phyloP scores from a whole-genome alignment of 2,888 invertebrate genomes.

The Limenitis camilla region DNA sequence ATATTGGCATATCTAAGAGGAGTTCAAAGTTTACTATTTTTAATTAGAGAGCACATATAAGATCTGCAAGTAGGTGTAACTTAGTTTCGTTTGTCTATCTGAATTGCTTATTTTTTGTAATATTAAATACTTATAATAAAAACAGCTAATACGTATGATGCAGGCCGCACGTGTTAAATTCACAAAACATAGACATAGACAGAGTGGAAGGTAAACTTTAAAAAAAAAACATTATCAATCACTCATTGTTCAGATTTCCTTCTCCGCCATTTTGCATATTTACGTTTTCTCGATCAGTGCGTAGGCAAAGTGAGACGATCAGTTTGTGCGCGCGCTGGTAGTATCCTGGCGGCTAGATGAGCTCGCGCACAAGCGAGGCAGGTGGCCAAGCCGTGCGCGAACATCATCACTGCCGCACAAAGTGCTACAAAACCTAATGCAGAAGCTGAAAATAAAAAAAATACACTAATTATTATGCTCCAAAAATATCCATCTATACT shows the following conservation, averaged over 20 bases:
- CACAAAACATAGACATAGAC: too few relatives aligned
- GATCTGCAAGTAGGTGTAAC: too few relatives aligned
- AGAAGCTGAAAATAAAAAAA: constrained; percentile 36
- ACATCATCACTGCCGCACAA: constrained; percentile 58
- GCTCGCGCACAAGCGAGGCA: constrained; percentile 38
- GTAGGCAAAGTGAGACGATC: constrained; percentile 52
- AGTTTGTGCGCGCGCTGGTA: constrained; percentile 31
- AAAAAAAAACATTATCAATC: not conserved
- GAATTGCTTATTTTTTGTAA: too few relatives aligned
- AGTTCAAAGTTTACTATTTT: too few relatives aligned
- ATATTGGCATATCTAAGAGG: too few relatives aligned
- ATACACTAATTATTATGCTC: not conserved
- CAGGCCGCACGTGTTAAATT: too few relatives aligned
- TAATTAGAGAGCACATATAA: too few relatives aligned
- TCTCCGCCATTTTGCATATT: constrained; percentile 1
- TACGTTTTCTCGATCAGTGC: constrained; percentile 38
- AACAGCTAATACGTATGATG: too few relatives aligned
- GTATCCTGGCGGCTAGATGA: constrained; percentile 38
- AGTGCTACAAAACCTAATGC: constrained; percentile 63
- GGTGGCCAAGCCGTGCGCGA: constrained; percentile 55
- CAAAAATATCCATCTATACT: not conserved
- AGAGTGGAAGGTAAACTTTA: not conserved
- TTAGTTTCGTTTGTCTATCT: too few relatives aligned
- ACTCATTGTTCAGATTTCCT: not conserved
- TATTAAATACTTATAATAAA: too few relatives aligned